Conservation (phyloP, 2,113 vertebrate species). For the Cebus imitator region DNA sequence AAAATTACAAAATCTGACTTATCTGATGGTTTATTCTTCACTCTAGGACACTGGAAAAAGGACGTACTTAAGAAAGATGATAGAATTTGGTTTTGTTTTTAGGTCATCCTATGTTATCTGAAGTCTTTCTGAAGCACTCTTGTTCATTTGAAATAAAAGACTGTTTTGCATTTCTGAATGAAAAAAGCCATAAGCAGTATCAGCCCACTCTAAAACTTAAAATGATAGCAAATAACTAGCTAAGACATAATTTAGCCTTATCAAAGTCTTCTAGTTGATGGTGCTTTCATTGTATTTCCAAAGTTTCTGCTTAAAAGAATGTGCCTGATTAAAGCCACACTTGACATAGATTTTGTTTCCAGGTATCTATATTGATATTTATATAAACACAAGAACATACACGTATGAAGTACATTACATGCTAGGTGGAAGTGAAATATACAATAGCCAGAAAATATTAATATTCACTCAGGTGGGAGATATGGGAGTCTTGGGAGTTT, state of each 20-base stretch:
- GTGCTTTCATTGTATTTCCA: neutral
- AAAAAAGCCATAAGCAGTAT: neutral
- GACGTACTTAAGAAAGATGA: neutral
- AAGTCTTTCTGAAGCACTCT: neutral
- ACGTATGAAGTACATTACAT: neutral
- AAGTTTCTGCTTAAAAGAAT: neutral
- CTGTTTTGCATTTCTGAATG: neutral
- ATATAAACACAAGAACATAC: neutral
- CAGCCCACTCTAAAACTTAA: neutral
- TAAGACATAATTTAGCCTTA: neutral
- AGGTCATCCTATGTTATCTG: neutral
- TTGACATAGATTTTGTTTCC: neutral
- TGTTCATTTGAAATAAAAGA: neutral
- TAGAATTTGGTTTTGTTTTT: neutral
- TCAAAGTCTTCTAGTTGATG: neutral
- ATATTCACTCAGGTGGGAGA: neutral
- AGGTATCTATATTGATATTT: neutral
- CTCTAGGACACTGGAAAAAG: neutral
- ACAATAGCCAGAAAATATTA: neutral
- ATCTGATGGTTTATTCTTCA: neutral
- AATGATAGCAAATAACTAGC: neutral
- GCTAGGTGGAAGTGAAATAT: neutral
- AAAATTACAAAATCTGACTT: neutral
- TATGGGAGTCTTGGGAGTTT: neutral
- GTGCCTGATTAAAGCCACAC: neutral